Conservation (phyloP, 2,113 vertebrate species). For the Mirounga angustirostris region DNA sequence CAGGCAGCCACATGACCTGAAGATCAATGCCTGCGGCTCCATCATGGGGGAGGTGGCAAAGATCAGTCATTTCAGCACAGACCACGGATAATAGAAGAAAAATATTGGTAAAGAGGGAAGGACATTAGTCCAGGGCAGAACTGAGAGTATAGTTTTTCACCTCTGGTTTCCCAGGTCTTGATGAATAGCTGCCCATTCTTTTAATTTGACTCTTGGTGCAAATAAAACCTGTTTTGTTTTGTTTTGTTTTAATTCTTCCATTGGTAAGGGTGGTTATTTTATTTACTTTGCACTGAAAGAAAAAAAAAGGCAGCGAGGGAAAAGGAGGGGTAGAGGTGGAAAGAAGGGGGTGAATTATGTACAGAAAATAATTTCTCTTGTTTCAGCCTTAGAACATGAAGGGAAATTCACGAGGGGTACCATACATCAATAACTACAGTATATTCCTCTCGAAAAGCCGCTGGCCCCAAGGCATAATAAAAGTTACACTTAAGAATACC, state of each 20-base stretch:
- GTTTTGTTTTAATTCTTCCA: background rate
- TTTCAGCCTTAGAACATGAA: conserved; percentile 66
- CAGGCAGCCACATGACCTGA: background rate
- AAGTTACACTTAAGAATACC: conserved; percentile 77
- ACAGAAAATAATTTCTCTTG: conserved; percentile 75
- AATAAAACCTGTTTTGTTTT: background rate
- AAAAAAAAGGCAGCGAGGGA: conserved; percentile 13
- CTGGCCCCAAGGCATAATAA: conserved; percentile 73
- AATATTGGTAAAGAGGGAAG: background rate
- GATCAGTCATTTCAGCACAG: background rate
- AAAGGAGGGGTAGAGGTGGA: conserved; percentile 44
- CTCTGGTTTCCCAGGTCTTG: background rate
- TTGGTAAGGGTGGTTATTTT: conserved; percentile 27
- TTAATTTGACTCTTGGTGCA: conserved; percentile 22
- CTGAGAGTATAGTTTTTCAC: background rate
- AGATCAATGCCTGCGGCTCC: background rate
- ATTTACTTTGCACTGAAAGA: conserved; percentile 55
- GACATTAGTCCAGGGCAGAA: background rate
- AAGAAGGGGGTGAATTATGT: conserved; percentile 67
- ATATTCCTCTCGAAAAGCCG: conserved; percentile 62
- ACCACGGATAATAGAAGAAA: background rate
- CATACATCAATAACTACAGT: conserved; percentile 67
- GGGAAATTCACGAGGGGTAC: conserved; percentile 66
- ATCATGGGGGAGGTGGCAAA: background rate
- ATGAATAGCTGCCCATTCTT: background rate